phyloP scores from a whole-genome alignment of 2,113 vertebrate genomes.

The Jaculus jaculus region DNA sequence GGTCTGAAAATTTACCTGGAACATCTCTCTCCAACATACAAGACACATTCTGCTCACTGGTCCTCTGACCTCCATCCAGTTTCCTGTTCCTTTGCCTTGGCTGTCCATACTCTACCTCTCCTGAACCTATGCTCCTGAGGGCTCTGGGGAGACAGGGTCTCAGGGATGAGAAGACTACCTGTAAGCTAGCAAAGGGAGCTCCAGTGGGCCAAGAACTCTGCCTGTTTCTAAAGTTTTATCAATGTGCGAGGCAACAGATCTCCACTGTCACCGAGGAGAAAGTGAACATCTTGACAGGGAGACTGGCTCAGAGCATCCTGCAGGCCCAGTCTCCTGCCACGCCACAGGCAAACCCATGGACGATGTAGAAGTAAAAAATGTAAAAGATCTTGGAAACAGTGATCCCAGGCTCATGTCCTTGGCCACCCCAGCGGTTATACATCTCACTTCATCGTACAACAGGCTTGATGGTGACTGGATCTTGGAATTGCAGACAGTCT shows the following conservation, averaged over 20 bases:
- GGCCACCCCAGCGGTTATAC: not conserved
- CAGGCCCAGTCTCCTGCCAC: not conserved
- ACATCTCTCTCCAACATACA: too few relatives aligned
- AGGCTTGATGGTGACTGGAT: not conserved
- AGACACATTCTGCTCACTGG: not conserved
- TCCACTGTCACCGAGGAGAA: not conserved
- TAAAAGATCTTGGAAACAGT: slow-evolving; percentile 11
- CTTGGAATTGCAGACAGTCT: not conserved
- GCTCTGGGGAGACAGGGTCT: not conserved
- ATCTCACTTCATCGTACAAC: fast-evolving
- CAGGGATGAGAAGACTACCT: not conserved
- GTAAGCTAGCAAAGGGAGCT: not conserved
- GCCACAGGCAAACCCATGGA: not conserved
- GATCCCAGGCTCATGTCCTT: not conserved
- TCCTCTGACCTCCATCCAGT: too few relatives aligned
- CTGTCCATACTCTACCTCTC: not conserved
- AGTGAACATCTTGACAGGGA: not conserved
- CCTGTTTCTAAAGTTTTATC: not conserved
- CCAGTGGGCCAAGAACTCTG: not conserved
- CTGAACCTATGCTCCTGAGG: not conserved
- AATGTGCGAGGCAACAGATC: not conserved
- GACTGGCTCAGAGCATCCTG: not conserved
- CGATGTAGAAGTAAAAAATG: not conserved
- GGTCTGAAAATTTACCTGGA: not conserved
- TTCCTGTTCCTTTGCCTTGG: not conserved